Evolutionary conservation across 2,888 invertebrate species (phyloP), one percentile per base, ranked within the genome.

Genomic region (Leptopilina drosophilae): DNA sequence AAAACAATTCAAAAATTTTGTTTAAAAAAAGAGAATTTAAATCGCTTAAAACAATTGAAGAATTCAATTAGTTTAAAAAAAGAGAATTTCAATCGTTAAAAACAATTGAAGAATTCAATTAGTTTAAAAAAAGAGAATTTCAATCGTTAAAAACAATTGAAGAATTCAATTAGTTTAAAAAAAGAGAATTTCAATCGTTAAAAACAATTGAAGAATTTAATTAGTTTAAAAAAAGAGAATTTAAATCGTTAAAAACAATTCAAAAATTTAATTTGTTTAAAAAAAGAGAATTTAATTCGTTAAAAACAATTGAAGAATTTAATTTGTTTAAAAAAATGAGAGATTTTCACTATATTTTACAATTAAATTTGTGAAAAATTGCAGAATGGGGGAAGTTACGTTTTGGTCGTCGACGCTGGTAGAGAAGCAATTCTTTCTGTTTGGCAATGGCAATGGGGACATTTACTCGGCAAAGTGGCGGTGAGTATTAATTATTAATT

Each of bases 381-480:
- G 42, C 91, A 98, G 97, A 97, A 97, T 88, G 96, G 97, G 1
- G 98, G 98, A 15, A 97, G 96, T 89, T 97, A 97, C 91, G 96
- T 98, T 66, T 91, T 98, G 85, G 97, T 97, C 0, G 96, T 98
- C 49, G 98, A 98, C 89, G 96, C 96, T 5, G 97, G 97, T 0
- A 94, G 96, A 75, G 97, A 98, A 91, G 97, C 98, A 89, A 97
- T 97, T 82, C 93, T 98, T 4, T 97, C 97, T 0, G 97, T 98
- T 0, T 98, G 98, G 98, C 97, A 98, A 87, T 98, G 98, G 98
- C 97, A 97, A 88, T 97, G 97, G 95, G 97, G 97, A 77, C 96
- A 97, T 92, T 93, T 98, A n/a, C 94, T 98, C 9, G 98, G 98
- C 79, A 97, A 97, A 95, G 97, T 98, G 77, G 97, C 97, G 84